Evolutionary conservation across 92 coral and sea anemone genomes (phyloP), one percentile per base, ranked within the genome.

Genomic region (Porites lobata): DNA sequence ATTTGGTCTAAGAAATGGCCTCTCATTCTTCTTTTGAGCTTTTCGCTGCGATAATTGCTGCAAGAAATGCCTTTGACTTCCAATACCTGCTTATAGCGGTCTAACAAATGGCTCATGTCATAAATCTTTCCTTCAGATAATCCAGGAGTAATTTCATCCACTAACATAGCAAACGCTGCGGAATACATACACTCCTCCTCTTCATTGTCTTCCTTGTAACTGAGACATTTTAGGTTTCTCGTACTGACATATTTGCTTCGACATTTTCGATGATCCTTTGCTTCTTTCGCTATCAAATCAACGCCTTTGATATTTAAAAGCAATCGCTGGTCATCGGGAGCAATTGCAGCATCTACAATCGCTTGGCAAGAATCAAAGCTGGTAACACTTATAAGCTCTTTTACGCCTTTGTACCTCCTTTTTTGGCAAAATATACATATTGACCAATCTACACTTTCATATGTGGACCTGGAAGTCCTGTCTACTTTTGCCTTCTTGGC

Each of bases 361-460:
- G 71, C 18, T 11, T 83, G 32, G 56, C 79, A 69, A 2, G 92
- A 80, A 66, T 84, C 85, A 69, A 89, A 83, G 38, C 72, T 22
- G 20, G 92, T 38, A 10, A 90, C 89, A 63, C 24, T 79, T 11
- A 71, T 7, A 8, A 84, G 82, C 8, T 9, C 81, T 56, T 72
- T 81, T 52, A 8, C 13, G 12, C 92, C 92, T 69, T 89, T 89
- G 32, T 76, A 78, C 78, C 76, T 77, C 2, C 9, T 51, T 59
- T 76, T 83, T 62, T 89, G 89, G 65, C 92, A 89, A 81, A 89
- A 89, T 21, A 83, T 63, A 47, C 88, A 89, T 9, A 89, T 22
- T 13, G 88, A 89, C 85, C 92, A 89, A 67, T 89, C 87, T 20
- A 82, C 71, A 9, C 21, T 26, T 50, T 8, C 10, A 8, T 8